Conservation (phyloP, 2,113 vertebrate genomes). For the Perognathus longimembris region DNA sequence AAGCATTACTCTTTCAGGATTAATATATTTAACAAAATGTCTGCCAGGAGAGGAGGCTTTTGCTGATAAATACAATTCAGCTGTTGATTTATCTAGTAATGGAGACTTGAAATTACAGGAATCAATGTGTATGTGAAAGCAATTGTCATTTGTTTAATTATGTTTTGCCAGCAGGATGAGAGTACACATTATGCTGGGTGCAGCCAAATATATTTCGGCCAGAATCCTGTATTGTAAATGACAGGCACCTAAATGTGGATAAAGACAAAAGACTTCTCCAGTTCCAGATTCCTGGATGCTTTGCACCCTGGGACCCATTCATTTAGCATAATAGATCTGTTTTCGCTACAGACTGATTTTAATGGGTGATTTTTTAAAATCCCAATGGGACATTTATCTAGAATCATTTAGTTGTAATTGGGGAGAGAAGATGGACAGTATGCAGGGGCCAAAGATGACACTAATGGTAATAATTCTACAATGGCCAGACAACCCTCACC, state of each 20-base stretch:
- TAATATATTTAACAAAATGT: constrained; percentile 79
- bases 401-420: not conserved
- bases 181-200: constrained; percentile 60
- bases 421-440: too few relatives aligned
- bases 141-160: constrained; percentile 81
- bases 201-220: constrained; percentile 58
- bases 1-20: constrained; percentile 82
- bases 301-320: not conserved
- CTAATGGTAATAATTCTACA: not conserved
- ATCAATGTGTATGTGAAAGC: constrained; percentile 78
- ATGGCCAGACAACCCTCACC: not conserved
- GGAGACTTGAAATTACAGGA: constrained; percentile 78
- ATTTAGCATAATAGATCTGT: not conserved
- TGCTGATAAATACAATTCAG: constrained; percentile 77
- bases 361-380: not conserved
- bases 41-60: constrained; percentile 81
- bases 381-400: not conserved
- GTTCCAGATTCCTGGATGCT: not conserved
- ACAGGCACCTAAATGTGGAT: not conserved
- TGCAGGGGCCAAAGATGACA: not conserved
- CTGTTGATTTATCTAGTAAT: constrained; percentile 75
- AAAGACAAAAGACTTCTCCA: constrained; percentile 6
- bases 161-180: constrained; percentile 73
- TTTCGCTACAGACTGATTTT: not conserved
- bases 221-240: constrained; percentile 43